Evolutionary conservation across 1,140 invertebrate genomes (phyloP).

Genomic region (Apis florea): DNA sequence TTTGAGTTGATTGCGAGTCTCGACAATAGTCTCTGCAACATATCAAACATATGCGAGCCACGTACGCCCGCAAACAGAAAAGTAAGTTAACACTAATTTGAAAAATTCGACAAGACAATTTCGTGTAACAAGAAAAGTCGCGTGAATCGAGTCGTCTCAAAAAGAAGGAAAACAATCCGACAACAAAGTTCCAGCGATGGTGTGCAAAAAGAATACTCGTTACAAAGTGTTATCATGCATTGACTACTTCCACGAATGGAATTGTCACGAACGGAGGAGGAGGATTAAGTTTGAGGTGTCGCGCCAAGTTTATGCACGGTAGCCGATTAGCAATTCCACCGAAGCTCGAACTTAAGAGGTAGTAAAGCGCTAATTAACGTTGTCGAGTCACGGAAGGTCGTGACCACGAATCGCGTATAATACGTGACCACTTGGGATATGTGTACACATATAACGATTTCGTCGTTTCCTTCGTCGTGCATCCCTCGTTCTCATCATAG

Average conservation of each 20-base stretch:
- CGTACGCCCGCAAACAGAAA: too few species aligned
- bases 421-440: background rate
- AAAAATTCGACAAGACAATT: background rate
- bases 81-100: background rate
- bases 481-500: background rate
- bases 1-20: too few species aligned
- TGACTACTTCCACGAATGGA: slow-evolving; percentile 1
- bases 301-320: background rate
- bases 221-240: background rate
- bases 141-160: background rate
- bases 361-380: slow-evolving; percentile 26
- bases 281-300: background rate
- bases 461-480: background rate
- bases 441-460: background rate
- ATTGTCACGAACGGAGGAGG: slow-evolving; percentile 7
- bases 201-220: background rate
- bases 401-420: slow-evolving; percentile 1
- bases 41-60: too few species aligned
- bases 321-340: background rate
- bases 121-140: background rate
- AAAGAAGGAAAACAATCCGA: background rate
- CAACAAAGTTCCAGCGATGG: background rate
- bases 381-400: slow-evolving; percentile 9
- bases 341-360: slow-evolving; percentile 5
- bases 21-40: too few species aligned